phyloP scores from a whole-genome alignment of 2,888 invertebrate genomes.

The Hyposoter didymator region DNA sequence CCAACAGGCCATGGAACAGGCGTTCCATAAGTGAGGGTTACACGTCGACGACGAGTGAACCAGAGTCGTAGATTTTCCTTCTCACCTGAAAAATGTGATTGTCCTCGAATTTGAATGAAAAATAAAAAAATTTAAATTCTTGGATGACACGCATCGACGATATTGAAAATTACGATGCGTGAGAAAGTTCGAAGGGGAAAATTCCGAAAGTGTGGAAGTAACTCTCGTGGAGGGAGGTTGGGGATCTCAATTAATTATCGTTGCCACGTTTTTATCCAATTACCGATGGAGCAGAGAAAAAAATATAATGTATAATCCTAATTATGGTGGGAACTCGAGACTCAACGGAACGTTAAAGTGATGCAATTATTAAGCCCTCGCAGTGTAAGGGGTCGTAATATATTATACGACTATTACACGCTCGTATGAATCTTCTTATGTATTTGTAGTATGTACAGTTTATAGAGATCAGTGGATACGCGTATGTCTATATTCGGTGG shows the following conservation, averaged over 20 bases:
- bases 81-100: not conserved
- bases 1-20: constrained; percentile 33
- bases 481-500: not conserved
- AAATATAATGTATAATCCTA: constrained; percentile 5
- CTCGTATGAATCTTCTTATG: constrained; percentile 20
- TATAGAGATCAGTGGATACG: not conserved
- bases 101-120: not conserved
- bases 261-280: constrained; percentile 27
- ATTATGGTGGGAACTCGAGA: constrained; percentile 33
- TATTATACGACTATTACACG: constrained; percentile 48
- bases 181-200: not conserved
- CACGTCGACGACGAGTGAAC: not conserved
- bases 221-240: not conserved
- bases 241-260: not conserved
- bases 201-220: not conserved
- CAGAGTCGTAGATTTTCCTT: constrained; percentile 30
- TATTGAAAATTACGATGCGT: not conserved
- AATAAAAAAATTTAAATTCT: not conserved
- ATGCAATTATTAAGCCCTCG: constrained; percentile 43
- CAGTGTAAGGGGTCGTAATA: constrained; percentile 35
- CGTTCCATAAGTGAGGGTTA: not conserved
- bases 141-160: not conserved
- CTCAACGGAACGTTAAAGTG: constrained; percentile 41
- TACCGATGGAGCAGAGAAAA: not conserved
- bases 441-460: not conserved